Evolutionary conservation across 1,140 invertebrate genomes (phyloP), one percentile per base, ranked within the genome.

Genomic region (Rhynchophorus ferrugineus): DNA sequence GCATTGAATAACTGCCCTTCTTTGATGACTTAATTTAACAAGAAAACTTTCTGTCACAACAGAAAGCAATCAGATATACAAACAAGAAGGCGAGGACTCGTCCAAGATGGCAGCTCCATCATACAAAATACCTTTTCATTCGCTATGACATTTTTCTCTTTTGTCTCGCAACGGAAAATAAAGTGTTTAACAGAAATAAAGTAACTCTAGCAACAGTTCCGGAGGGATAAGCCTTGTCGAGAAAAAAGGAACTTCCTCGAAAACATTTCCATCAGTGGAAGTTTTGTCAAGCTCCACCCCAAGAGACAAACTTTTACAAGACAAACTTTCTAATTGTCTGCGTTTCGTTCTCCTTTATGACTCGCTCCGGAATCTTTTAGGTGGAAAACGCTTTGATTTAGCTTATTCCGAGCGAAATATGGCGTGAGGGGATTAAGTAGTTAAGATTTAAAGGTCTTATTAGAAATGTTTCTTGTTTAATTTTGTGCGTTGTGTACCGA

Each of bases 261-360:
- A 41, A 41, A 41, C 20, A 20, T 41, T 11, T 41, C n/a, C 35
- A 7, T 41, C 3, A n/a, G 18, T 8, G 3, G 8, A 39, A 39
- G 7, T 41, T 41, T 41, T 20, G 18, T 41, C 33, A 47, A 36
- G 35, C 33, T 47, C n/a, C 8, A 5, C 37, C 44, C 44, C 44
- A 9, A 18, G 33, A 34, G 43, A 19, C 38, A 11, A 44, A 47
- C 21, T 47, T 47, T 29, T 47, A 47, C 17, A 47, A 47, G 34
- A 47, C 44, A 47, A 47, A 47, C 33, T 47, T 47, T 21, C 33
- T 47, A 47, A 47, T 47, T 47, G 44, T 47, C 44, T 37, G 8
- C 16, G 34, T 47, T 37, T 37, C 43, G 2, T n/a, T 19, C 16
- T 47, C 11, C 33, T 47, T 47, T 33, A 37, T 47, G 34, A 33